phyloP scores from a whole-genome alignment of 1,140 invertebrate species.

The Neomicropteryx cornuta region DNA sequence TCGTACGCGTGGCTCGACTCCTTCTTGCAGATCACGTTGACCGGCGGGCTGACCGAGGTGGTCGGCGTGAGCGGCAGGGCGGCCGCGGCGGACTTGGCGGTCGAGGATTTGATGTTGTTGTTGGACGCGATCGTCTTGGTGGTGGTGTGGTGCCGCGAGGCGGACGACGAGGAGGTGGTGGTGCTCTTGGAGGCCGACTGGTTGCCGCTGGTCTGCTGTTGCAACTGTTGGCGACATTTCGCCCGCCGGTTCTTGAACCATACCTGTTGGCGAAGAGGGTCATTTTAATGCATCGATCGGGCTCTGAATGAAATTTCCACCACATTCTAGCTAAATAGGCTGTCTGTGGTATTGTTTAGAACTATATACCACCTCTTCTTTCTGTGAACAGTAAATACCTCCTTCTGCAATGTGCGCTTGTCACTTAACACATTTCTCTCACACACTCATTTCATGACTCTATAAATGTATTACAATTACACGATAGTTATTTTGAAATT shows the following conservation, averaged over 20 bases:
- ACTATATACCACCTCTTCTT: too few relatives aligned
- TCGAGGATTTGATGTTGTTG: slow-evolving; percentile 25
- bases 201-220: slow-evolving; percentile 55
- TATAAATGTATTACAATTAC: too few relatives aligned
- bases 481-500: too few relatives aligned
- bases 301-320: too few relatives aligned
- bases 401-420: too few relatives aligned
- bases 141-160: slow-evolving; percentile 23
- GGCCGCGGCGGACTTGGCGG: slow-evolving; percentile 29
- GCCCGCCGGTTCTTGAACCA: slow-evolving; percentile 98
- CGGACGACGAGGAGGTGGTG: slow-evolving; percentile 24
- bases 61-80: slow-evolving; percentile 43
- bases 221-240: slow-evolving; percentile 83
- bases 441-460: too few relatives aligned
- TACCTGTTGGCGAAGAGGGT: slow-evolving; percentile 57
- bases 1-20: slow-evolving; percentile 33
- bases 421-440: too few relatives aligned
- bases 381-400: too few relatives aligned
- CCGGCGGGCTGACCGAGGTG: slow-evolving; percentile 47
- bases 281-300: too few relatives aligned
- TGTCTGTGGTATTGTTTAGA: too few relatives aligned
- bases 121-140: slow-evolving; percentile 23
- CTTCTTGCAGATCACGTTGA: slow-evolving; percentile 50
- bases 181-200: slow-evolving; percentile 34
- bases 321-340: too few relatives aligned